Evolutionary conservation across 2,888 invertebrate species (phyloP), one percentile per base, ranked within the genome.

Genomic region (Orchesellides sinensis): DNA sequence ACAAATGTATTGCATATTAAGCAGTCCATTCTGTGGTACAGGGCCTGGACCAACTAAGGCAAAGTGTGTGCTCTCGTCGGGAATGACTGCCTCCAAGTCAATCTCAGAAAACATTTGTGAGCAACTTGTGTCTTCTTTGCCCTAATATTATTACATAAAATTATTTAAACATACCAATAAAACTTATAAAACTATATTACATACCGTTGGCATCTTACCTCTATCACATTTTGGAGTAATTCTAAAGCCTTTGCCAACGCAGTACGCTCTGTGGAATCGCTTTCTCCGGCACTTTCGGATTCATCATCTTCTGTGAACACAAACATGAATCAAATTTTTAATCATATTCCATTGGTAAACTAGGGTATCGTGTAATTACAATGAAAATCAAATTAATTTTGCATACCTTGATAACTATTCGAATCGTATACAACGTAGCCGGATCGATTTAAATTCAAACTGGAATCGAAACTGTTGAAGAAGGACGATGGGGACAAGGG

Each of bases 1-100:
- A 91, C 98, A 98, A 68, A 96, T 96, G 89, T 96, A 98, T 91
- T 98, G 98, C 89, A 96, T 94, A 88, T 97, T 96, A 88, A 98
- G 93, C 91, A 84, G 52, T 12, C 86, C 86, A 69, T 96, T 96
- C n/a, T 95, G 93, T 14, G 97, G 96, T 88, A 96, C 94, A 5
- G 96, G 93, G 25, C 93, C 93, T 6, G 92, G 92, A 6, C 95
- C 94, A 88, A 95, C 94, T 86, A 96, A 90, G 89, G 94, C 94
- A 89, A 96, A 96, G 61, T 92, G 91, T 83, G 93, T 93, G 89
- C 95, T 93, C 69, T 92, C 92, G 81, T 95, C 94, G 19, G 92
- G 92, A 81, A 96, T 90, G 75, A 96, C 88, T 80, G 88, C 88
- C 35, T 89, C 89, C 74, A 86, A 88, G 47, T 89, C 88, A 59